Percentiles rank a stretch among this genome's conserved stretches.
phyloP scores from a whole-genome alignment of 2,888 invertebrate species.

The Heliothis peltigera region DNA sequence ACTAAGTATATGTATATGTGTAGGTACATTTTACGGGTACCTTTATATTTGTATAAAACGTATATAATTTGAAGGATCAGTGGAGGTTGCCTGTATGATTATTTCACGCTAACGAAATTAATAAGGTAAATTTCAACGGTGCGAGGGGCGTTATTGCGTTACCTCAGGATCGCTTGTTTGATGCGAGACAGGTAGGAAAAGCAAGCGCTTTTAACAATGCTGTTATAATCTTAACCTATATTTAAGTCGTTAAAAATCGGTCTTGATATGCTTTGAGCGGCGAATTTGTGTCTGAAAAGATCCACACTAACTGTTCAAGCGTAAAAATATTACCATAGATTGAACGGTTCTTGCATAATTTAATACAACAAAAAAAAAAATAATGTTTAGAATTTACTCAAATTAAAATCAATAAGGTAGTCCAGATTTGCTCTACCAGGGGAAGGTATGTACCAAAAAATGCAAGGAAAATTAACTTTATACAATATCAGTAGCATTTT shows the following conservation, averaged over 20 bases:
- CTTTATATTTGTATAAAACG: slow-evolving; percentile 67
- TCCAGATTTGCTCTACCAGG: not conserved
- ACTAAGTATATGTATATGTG: too few species aligned
- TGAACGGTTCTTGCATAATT: slow-evolving; percentile 2
- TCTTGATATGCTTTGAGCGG: too few species aligned
- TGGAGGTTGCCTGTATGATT: slow-evolving; percentile 78
- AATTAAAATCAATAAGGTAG: too few species aligned
- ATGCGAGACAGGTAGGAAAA: slow-evolving; percentile 68
- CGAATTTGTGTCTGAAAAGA: too few species aligned
- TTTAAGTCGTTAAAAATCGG: slow-evolving; percentile 1
- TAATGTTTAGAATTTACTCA: too few species aligned
- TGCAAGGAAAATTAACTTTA: slow-evolving; percentile 17
- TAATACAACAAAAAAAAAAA: too few species aligned
- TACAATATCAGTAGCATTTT: slow-evolving; percentile 20
- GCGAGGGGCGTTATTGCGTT: slow-evolving; percentile 77
- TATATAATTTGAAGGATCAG: slow-evolving; percentile 84
- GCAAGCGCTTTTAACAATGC: slow-evolving; percentile 54
- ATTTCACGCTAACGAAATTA: slow-evolving; percentile 85
- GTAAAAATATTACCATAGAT: slow-evolving; percentile 1
- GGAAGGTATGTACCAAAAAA: slow-evolving; percentile 6
- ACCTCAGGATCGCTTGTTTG: slow-evolving; percentile 75
- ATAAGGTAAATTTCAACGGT: slow-evolving; percentile 81
- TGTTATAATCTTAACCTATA: slow-evolving; percentile 42
- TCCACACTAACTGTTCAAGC: not conserved
- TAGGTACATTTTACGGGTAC: too few species aligned